Base-by-base conservation (phyloP, 2,797 vertebrate species). In the Gymnodraco acuticeps region DNA sequence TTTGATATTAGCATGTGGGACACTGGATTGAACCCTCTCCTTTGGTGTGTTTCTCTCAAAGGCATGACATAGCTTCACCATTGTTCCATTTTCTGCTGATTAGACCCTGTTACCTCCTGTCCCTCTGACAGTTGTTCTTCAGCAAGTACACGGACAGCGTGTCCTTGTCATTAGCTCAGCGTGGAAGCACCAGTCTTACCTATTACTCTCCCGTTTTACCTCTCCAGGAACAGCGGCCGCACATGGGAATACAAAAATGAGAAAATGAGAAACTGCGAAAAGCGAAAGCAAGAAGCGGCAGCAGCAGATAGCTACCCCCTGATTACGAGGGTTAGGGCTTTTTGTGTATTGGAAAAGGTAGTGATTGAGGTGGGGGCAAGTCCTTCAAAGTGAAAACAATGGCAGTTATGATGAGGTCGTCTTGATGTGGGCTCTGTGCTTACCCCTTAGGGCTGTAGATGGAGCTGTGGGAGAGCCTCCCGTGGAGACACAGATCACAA, bases 351-450 rank as follows among this genome's bases (percentile, higher is more conserved):
- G 69, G 72, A 48, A 69, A 85, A 85, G 64, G 61, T 81, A 47
- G 78, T 84, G 70, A 77, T 85, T 77, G 62, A 70, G 73, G 58
- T 41, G 41, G 64, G 64, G 83, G 68, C 43, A 41, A 77, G 81
- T 87, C 81, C 60, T 92, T 86, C 83, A 80, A 82, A 77, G 75
- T 38, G 79, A 87, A 88, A 92, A 92, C 90, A 90, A 84, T 85
- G 82, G 86, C 68, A 47, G 80, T 74, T 84, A 83, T 90, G 88
- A 94, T 88, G 84, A 88, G 78, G 70, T 68, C 59, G 53, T 59
- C 81, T 76, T 82, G 77, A 89, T 84, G 81, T 85, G 78, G 81
- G 63, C 75, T 69, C 51, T 71, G 41, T 71, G 73, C 83, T 88
- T 76, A 88, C 81, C 71, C 73, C 73, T 78, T 42, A 16, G 73